Evolutionary conservation across 2,888 invertebrate species (phyloP), one percentile per base, ranked within the genome.

Genomic region (Eucriotettix oculatus): DNA sequence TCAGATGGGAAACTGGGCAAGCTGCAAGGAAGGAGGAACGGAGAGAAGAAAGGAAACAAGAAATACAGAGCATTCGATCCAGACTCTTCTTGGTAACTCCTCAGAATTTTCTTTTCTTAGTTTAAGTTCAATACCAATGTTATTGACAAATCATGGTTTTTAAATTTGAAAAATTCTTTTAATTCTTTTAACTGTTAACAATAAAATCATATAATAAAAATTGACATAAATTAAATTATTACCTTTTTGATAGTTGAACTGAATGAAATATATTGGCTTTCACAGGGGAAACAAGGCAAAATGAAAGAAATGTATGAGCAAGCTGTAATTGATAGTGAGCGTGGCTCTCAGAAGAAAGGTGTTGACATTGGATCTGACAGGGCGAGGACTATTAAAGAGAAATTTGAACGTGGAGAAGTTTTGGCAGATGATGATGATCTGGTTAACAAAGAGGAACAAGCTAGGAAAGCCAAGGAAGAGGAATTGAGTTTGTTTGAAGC

Each of bases 271-370:
- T 29, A 29, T 29, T 29, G 29, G 2, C 29, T 48, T n/a, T n/a
- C 76, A 16, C 73, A 87, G 86, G 91, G 91, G 12, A 91, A 91
- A 71, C 91, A 91, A 75, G 90, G 85, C 0, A 90, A 90, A 69
- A 87, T 93, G 75, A 93, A 92, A 71, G 92, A 92, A 70, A 84
- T 90, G 80, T 93, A 93, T 71, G 92, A 93, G 69, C 90, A 91
- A 69, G 92, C 92, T 0, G 88, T 92, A 0, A 82, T 84, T 67
- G 89, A 88, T 68, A 87, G 86, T 62, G 89, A 87, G 71, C 81
- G 57, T 43, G 54, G 52, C n/a, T 52, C 60, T 3, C 60, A 57
- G 44, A 72, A 79, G 60, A 79, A 79, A 7, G 69, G 79, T 62
- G 74, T 79, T 64, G 76, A 76, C 62, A 71, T 77, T 16, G 75